phyloP scores from a whole-genome alignment of 2,888 invertebrate genomes.

The Bibio marci region DNA sequence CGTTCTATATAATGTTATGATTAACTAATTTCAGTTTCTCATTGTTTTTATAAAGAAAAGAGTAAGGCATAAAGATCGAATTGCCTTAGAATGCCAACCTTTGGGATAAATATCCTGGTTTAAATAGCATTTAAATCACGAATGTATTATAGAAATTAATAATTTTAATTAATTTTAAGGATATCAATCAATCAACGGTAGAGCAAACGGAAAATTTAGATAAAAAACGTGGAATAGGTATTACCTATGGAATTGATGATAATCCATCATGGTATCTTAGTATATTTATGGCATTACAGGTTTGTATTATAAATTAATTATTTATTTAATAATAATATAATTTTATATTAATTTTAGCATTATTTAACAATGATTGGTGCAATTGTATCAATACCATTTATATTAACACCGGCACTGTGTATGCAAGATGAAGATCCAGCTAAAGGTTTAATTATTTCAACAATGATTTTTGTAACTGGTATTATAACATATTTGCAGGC shows the following conservation, averaged over 20 bases:
- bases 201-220: too few species aligned
- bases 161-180: too few species aligned
- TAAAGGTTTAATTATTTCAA: slow-evolving; percentile 58
- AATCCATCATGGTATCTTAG: slow-evolving; percentile 71
- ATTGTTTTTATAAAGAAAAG: too few species aligned
- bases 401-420: slow-evolving; percentile 63
- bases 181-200: too few species aligned
- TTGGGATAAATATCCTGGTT: too few species aligned
- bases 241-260: slow-evolving; percentile 62
- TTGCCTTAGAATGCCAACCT: too few species aligned
- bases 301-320: slow-evolving; percentile 16
- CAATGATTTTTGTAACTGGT: slow-evolving; percentile 70
- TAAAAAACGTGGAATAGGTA: slow-evolving; percentile 8
- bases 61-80: too few species aligned
- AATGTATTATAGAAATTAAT: too few species aligned
- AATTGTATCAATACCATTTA: slow-evolving; percentile 66
- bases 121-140: too few species aligned
- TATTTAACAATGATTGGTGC: slow-evolving; percentile 75
- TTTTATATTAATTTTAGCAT: slow-evolving; percentile 36
- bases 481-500: slow-evolving; percentile 56
- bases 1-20: too few species aligned
- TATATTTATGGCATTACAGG: slow-evolving; percentile 66
- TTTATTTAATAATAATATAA: slow-evolving; percentile 1
- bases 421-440: slow-evolving; percentile 58
- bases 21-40: too few species aligned